phyloP scores from a whole-genome alignment of 2,888 invertebrate species.

The Sericinus montela region DNA sequence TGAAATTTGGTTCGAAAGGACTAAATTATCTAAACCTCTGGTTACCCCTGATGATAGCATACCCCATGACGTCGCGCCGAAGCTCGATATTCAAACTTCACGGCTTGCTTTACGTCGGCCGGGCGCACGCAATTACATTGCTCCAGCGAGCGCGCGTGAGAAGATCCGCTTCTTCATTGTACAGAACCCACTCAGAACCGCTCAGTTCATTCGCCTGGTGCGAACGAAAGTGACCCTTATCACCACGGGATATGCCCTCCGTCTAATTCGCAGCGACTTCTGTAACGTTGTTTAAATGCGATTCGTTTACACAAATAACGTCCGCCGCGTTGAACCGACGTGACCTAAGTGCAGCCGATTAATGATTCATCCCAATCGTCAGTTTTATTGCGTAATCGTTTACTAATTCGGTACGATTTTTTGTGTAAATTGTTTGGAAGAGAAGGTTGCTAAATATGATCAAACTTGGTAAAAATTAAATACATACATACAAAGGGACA shows the following conservation, averaged over 20 bases:
- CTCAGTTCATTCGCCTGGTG: background rate
- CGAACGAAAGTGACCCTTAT: background rate
- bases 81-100: conserved; percentile 41
- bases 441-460: too few relatives aligned
- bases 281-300: background rate
- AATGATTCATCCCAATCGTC: background rate
- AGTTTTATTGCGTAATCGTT: background rate
- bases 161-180: conserved; percentile 26
- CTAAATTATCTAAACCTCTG: too few relatives aligned
- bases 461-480: too few relatives aligned
- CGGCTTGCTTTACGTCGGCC: conserved; percentile 43
- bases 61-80: background rate
- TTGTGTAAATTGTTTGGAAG: too few relatives aligned
- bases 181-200: background rate
- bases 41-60: too few relatives aligned
- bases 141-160: conserved; percentile 39
- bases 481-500: too few relatives aligned
- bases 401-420: background rate
- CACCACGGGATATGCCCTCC: background rate
- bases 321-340: background rate
- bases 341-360: background rate
- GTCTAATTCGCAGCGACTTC: background rate
- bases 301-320: background rate
- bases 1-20: too few relatives aligned
- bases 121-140: conserved; percentile 44